Conservation (phyloP, 2,113 vertebrate species). For the Mixornis gularis region DNA sequence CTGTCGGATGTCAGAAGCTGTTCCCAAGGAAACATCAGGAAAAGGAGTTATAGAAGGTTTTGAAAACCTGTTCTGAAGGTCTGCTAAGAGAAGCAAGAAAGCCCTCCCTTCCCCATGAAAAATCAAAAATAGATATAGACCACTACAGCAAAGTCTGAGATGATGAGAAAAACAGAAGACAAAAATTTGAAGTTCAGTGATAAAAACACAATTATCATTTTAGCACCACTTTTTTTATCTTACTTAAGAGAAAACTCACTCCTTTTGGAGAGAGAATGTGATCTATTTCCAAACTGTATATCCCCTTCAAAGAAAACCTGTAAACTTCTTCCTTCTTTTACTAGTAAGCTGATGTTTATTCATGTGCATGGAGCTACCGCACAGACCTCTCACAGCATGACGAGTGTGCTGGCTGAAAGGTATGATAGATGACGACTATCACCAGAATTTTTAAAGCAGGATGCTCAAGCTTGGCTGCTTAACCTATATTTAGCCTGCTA, state of each 20-base stretch:
- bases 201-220: background rate
- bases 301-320: slow-evolving; percentile 5
- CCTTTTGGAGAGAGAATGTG: background rate
- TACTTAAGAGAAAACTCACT: background rate
- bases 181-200: background rate
- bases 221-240: background rate
- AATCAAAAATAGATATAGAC: background rate
- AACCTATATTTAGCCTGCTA: slow-evolving; percentile 61
- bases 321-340: background rate
- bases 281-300: slow-evolving; percentile 25
- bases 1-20: background rate
- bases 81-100: background rate
- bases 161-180: background rate
- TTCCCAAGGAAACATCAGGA: slow-evolving; percentile 32
- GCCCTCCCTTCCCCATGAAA: background rate
- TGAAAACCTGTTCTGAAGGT: slow-evolving; percentile 14
- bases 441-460: slow-evolving; percentile 45
- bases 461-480: slow-evolving; percentile 48
- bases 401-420: slow-evolving; percentile 27
- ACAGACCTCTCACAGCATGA: slow-evolving; percentile 52
- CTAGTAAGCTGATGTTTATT: slow-evolving; percentile 41
- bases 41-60: slow-evolving; percentile 13
- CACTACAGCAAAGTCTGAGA: background rate
- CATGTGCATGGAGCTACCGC: slow-evolving; percentile 18
- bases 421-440: slow-evolving; percentile 38